Conservation (phyloP, 2,113 vertebrate genomes). For the Penelope pileata region DNA sequence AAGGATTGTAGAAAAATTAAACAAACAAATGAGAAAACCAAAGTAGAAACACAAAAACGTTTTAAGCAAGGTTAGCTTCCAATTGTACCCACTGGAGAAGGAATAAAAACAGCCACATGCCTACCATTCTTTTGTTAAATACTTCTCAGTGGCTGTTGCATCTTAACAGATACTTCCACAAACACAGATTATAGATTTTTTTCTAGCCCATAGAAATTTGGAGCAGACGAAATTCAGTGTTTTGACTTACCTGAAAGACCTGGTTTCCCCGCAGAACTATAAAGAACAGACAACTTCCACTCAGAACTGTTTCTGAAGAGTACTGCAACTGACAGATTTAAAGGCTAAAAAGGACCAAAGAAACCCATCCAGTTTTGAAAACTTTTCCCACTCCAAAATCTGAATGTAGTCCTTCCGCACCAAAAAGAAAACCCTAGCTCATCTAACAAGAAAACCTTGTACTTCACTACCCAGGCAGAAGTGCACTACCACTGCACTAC, state of each 20-base stretch:
- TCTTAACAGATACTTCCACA: background rate
- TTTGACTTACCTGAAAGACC: background rate
- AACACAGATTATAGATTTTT: background rate
- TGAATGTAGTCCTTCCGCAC: background rate
- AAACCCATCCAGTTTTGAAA: background rate
- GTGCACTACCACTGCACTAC: background rate
- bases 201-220: background rate
- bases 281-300: background rate
- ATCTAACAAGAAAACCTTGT: background rate
- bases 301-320: background rate
- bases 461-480: background rate
- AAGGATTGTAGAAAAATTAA: background rate
- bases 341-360: background rate
- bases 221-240: background rate
- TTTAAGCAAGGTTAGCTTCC: background rate
- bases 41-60: background rate
- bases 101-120: background rate
- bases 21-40: background rate
- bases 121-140: background rate
- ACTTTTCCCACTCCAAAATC: background rate
- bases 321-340: background rate
- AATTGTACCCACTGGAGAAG: background rate
- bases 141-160: background rate
- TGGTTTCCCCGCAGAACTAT: background rate
- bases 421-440: background rate